phyloP scores from a whole-genome alignment of 2,797 vertebrate genomes.

The Danio albolineatus region DNA sequence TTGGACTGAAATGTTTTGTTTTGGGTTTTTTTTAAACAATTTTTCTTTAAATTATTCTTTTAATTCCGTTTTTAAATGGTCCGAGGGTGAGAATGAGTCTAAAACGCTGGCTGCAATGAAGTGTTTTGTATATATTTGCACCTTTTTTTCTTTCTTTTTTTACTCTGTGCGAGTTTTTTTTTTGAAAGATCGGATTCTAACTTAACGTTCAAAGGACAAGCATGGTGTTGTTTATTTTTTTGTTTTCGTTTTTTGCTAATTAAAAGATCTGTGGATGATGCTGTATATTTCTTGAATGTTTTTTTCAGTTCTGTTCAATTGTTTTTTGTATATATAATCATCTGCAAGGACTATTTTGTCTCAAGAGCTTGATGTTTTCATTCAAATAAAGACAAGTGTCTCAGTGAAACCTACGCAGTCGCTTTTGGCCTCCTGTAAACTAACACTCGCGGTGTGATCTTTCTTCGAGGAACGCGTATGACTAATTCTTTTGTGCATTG shows the following conservation, averaged over 20 bases:
- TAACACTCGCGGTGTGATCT: background rate
- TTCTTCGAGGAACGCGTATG: background rate
- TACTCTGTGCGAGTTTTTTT: conserved; percentile 61
- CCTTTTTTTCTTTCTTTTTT: conserved; percentile 73
- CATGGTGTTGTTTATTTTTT: conserved; percentile 66
- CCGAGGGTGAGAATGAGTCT: conserved; percentile 65
- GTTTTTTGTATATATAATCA: conserved; percentile 63
- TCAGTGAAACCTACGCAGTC: conserved; percentile 55
- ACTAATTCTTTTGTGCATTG: background rate
- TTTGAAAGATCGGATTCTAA: conserved; percentile 68
- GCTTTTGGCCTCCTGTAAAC: conserved; percentile 21
- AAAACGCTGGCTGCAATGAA: conserved; percentile 69
- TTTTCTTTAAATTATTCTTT: conserved; percentile 58
- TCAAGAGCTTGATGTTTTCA: conserved; percentile 66
- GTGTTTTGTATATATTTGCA: conserved; percentile 76
- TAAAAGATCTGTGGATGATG: conserved; percentile 72
- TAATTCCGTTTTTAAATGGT: conserved; percentile 55
- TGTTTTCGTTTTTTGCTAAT: conserved; percentile 64
- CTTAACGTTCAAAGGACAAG: conserved; percentile 69
- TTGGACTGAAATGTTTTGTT: conserved; percentile 67
- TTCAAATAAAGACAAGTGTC: conserved; percentile 69
- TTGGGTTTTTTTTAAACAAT: conserved; percentile 38
- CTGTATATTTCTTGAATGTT: conserved; percentile 70
- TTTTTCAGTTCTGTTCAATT: conserved; percentile 29
- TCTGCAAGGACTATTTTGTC: conserved; percentile 65